phyloP scores from a whole-genome alignment of 2,113 vertebrate species.

The Dermatemys mawii region DNA sequence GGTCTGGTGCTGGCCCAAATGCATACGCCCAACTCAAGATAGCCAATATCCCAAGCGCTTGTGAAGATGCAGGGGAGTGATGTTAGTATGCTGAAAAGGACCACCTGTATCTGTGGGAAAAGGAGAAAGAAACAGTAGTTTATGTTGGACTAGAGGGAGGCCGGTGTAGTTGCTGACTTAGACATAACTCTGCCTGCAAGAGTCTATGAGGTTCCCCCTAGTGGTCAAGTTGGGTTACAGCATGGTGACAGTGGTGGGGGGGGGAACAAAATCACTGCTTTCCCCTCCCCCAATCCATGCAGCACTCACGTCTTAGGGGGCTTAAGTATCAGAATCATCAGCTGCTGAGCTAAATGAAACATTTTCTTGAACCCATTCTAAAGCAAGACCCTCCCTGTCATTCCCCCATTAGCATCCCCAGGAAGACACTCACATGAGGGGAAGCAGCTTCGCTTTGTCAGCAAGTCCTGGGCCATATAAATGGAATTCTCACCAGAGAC shows the following conservation, averaged over 20 bases:
- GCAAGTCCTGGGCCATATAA: neutral
- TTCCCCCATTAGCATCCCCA: neutral
- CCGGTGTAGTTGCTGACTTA: neutral
- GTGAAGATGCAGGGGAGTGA: neutral
- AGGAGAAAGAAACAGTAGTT: neutral
- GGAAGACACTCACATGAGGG: neutral
- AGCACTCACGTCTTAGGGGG: neutral
- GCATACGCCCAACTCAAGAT: neutral
- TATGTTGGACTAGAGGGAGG: neutral
- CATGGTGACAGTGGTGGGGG: neutral
- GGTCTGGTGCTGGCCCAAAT: neutral
- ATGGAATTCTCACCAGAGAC: neutral
- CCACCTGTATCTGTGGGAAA: neutral
- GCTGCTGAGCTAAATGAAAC: neutral
- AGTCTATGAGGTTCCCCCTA: neutral
- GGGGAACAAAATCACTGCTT: neutral
- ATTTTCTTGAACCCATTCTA: neutral
- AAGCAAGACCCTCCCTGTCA: neutral
- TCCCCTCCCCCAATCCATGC: neutral
- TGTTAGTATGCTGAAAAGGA: neutral
- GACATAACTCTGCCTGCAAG: neutral
- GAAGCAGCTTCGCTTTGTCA: neutral
- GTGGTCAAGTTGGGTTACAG: neutral
- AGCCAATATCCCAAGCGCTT: rapidly evolving
- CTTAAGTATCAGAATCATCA: neutral